Evolutionary conservation across 2,797 vertebrate species (phyloP).

Genomic region (Sylvia borin): DNA sequence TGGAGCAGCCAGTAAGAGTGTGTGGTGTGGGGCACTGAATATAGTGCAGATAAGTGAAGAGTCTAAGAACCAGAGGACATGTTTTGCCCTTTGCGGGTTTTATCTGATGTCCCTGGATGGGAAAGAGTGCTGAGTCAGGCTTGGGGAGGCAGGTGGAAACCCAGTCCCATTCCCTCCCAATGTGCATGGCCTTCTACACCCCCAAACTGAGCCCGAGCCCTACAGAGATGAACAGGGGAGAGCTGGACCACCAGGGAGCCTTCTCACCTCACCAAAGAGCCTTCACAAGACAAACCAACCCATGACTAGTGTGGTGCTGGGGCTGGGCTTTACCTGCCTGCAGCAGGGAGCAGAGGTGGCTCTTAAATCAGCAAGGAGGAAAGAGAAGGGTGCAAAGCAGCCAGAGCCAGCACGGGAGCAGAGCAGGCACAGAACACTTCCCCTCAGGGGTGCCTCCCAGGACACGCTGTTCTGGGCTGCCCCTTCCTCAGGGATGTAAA

Average conservation of each 20-base stretch:
- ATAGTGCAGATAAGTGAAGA: neutral
- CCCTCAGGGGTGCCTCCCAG: neutral
- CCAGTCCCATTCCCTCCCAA: neutral
- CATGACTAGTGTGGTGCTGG: neutral
- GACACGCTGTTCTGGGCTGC: neutral
- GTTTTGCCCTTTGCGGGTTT: neutral
- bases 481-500: neutral
- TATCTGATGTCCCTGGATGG: neutral
- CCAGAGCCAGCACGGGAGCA: neutral
- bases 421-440: rapidly evolving
- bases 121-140: neutral
- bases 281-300: neutral
- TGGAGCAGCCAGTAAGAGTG: neutral
- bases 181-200: rapidly evolving
- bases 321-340: neutral
- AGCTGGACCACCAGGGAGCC: neutral
- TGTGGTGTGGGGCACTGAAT: neutral
- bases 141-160: neutral
- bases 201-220: neutral
- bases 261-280: neutral
- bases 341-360: neutral
- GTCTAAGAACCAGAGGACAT: neutral
- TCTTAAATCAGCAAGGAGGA: neutral
- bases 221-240: neutral
- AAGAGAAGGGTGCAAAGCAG: rapidly evolving